phyloP scores from a whole-genome alignment of 2,797 vertebrate genomes.

The Ciconia nigra region DNA sequence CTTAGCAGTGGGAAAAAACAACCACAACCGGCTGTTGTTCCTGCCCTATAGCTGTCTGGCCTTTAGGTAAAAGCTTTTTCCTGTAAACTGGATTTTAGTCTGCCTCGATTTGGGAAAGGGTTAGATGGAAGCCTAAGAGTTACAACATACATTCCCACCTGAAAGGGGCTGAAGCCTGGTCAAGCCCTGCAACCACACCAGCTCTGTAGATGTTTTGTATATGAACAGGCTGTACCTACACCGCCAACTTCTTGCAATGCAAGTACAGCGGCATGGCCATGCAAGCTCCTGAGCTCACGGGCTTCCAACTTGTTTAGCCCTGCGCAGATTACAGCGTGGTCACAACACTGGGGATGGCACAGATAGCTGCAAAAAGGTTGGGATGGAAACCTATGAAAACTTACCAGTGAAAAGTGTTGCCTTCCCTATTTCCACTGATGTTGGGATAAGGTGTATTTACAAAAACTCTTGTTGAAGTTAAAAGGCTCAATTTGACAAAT shows the following conservation, averaged over 20 bases:
- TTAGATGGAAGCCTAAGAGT: background rate
- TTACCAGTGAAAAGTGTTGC: background rate
- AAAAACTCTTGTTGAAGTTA: background rate
- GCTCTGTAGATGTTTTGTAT: background rate
- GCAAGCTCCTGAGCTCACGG: background rate
- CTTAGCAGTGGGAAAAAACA: background rate
- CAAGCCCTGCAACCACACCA: background rate
- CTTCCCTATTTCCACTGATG: background rate
- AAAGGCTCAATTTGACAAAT: background rate
- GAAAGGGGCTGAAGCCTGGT: background rate
- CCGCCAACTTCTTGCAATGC: background rate
- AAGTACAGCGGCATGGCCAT: rapidly evolving
- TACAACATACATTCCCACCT: background rate
- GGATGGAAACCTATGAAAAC: background rate
- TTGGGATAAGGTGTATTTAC: background rate
- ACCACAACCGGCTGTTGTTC: background rate
- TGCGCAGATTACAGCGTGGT: background rate
- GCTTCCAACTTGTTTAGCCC: background rate
- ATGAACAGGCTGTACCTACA: background rate
- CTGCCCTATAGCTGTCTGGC: background rate
- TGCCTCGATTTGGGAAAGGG: background rate
- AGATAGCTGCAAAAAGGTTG: background rate
- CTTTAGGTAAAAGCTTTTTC: background rate
- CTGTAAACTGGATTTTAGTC: background rate
- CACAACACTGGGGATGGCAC: background rate